These are phyloP conservation scores for Blastomussa wellsi DNA, from an alignment of 92 coral and sea anemone species.

Conservation along the genomic window DNA sequence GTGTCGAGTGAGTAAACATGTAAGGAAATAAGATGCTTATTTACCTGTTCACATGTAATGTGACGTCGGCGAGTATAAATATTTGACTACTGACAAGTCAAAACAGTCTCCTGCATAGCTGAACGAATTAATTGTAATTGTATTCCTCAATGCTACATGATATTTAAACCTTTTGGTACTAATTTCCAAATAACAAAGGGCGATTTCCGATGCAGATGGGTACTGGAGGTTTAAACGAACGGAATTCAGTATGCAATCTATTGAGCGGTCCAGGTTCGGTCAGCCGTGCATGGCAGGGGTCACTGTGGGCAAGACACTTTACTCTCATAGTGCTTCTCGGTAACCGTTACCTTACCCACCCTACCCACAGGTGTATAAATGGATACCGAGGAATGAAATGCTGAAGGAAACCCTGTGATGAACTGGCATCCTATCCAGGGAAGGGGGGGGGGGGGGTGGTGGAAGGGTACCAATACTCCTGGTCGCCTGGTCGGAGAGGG, in stretches of 20 bases:
- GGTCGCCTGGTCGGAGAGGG: too few species aligned
- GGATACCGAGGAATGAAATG: too few species aligned
- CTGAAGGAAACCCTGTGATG: too few species aligned
- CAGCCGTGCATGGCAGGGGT: too few species aligned
- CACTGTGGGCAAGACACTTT: too few species aligned
- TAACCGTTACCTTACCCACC: too few species aligned
- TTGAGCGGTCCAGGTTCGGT: too few species aligned
- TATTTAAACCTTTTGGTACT: not conserved
- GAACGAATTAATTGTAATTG: not conserved
- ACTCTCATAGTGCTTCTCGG: too few species aligned
- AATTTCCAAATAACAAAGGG: not conserved
- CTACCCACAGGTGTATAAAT: too few species aligned
- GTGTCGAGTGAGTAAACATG: constrained; percentile 14
- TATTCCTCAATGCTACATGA: not conserved
- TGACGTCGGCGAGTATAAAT: constrained; percentile 40
- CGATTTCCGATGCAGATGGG: not conserved
- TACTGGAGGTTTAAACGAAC: not conserved
- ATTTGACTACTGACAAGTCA: constrained; percentile 4
- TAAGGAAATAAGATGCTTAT: constrained; percentile 16
- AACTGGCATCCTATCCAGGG: too few species aligned
- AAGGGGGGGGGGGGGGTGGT: too few species aligned
- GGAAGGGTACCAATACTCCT: too few species aligned
- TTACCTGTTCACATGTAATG: constrained; percentile 38
- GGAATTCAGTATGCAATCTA: not conserved
- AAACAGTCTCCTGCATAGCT: not conserved